Base-by-base conservation (phyloP, 2,797 vertebrate genomes). In the Lacerta agilis region DNA sequence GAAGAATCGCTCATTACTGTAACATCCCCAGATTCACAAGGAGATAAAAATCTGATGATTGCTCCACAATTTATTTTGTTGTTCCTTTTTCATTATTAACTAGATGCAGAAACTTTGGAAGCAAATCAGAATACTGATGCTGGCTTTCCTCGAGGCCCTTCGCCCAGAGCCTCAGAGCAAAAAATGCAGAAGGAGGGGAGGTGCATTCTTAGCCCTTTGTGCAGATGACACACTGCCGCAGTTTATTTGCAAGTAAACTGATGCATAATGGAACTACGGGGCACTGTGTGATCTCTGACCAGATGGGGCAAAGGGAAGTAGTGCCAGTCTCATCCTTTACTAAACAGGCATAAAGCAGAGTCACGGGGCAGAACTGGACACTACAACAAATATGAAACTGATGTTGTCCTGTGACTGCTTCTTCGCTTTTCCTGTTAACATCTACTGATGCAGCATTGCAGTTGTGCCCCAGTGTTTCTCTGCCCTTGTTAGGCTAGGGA, bases 31-130 rank as follows among this genome's bases (percentile, higher is more conserved):
- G 55, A 8, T 71, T 77, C 33, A 45, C 13, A 45, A 27, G 66
- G 64, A 67, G 36, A n/a, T 90, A 80, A 86, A 79, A 89, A 85
- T 76, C 82, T 85, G 71, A 85, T 76, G 69, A 83, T 84, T 23
- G 20, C 69, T 41, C 58, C 49, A 66, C 49, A 49, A 38, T 58
- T 25, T 36, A 69, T 55, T 55, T 76, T 61, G 58, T 38, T 45
- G 69, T 41, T 76, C 69, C 41, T 45, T 75, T 80, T 84, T 69
- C 82, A 84, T 80, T 82, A 69, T 71, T 71, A 69, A 71, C 6
- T 17, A 86, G 79, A 75, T 27, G 13, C 41, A 82, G 45, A 82
- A 58, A 55, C 6, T 77, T 82, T 29, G 27, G 58, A 86, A 81
- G 43, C 82, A 67, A 87, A 77, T 11, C 33, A 36, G 69, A 85